Conservation (phyloP, 2,888 invertebrate species). For the Parnassius mnemosyne region DNA sequence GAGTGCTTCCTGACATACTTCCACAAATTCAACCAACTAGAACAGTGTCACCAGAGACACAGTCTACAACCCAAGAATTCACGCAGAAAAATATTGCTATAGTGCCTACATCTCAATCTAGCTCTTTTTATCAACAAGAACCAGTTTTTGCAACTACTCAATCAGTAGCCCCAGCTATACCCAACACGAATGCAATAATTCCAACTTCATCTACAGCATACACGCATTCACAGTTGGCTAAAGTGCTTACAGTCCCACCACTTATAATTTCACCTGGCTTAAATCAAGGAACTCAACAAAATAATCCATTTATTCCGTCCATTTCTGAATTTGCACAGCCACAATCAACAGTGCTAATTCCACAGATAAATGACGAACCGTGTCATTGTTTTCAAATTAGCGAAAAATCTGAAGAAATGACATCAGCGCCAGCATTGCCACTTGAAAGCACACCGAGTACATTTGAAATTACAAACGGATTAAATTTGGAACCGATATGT, state of each 20-base stretch:
- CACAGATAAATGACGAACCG: conserved; percentile 26
- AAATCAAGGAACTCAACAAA: conserved; percentile 29
- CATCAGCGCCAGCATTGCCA: conserved; percentile 23
- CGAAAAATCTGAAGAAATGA: conserved; percentile 26
- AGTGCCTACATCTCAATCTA: conserved; percentile 20
- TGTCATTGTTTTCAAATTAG: conserved; percentile 13
- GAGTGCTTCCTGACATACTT: conserved; percentile 35
- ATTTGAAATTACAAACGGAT: conserved; percentile 24
- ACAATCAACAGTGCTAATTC: conserved; percentile 27
- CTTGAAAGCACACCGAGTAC: conserved; percentile 20
- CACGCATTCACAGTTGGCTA: background rate
- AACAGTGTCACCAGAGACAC: conserved; percentile 25
- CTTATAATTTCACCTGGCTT: conserved; percentile 24
- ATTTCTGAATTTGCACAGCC: conserved; percentile 27
- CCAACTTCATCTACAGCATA: conserved; percentile 7
- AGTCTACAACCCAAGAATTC: conserved; percentile 12
- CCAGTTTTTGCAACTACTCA: conserved; percentile 3
- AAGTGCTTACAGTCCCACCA: conserved; percentile 13
- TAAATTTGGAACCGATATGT: conserved; percentile 3
- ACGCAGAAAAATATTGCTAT: conserved; percentile 9
- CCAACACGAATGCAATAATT: conserved; percentile 4
- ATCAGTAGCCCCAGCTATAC: conserved; percentile 10
- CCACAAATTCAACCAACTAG: conserved; percentile 23
- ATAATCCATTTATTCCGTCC: conserved; percentile 25
- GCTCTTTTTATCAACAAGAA: conserved; percentile 12